phyloP scores from a whole-genome alignment of 2,797 vertebrate species.

The Pipistrellus pipistrellus region DNA sequence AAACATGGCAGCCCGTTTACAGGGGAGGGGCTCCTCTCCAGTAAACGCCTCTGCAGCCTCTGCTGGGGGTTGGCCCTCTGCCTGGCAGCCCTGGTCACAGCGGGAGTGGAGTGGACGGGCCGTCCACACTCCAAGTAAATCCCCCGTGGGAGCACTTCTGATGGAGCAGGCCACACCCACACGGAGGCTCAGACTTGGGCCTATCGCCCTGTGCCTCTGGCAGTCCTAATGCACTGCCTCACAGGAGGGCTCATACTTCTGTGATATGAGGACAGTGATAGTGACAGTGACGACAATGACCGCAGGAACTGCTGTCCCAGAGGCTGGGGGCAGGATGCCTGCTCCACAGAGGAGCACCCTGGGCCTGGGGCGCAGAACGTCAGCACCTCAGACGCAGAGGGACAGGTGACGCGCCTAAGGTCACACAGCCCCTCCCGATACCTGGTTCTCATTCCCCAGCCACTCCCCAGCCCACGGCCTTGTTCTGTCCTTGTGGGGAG shows the following conservation, averaged over 20 bases:
- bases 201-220: accelerated
- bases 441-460: background rate
- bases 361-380: background rate
- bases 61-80: background rate
- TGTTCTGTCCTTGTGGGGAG: too few species aligned
- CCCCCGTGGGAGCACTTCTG: background rate
- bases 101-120: background rate
- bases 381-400: background rate
- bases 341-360: background rate
- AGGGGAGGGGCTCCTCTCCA: background rate
- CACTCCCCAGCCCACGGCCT: background rate
- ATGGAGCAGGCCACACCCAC: background rate
- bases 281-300: background rate
- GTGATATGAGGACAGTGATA: background rate
- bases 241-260: accelerated
- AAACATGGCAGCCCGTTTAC: background rate
- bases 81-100: background rate
- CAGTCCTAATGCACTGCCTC: background rate
- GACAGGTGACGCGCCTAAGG: background rate
- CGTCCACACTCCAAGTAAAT: background rate
- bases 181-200: accelerated
- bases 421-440: background rate
- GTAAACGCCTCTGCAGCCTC: background rate
- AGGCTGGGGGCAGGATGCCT: background rate
- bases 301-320: accelerated